Percentiles rank a stretch among this genome's conserved stretches.
Evolutionary conservation across 2,888 invertebrate species (phyloP).

Genomic region (Ceramica pisi): DNA sequence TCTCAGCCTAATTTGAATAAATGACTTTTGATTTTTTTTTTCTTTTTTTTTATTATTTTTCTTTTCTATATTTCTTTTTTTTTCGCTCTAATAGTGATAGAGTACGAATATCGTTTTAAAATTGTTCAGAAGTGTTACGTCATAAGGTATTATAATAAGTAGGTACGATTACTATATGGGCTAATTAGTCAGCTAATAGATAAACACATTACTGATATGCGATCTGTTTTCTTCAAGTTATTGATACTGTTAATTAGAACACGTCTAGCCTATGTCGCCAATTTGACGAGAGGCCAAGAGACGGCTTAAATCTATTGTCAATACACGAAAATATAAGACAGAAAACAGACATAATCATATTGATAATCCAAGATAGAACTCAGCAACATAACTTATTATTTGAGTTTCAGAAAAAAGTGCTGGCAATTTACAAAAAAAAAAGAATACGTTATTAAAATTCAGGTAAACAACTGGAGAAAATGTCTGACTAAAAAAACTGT

Average conservation of each 20-base stretch:
- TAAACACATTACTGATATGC: conserved; percentile 65
- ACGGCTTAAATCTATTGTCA: conserved; percentile 33
- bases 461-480: conserved; percentile 12
- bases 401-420: not conserved
- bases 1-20: too few species aligned
- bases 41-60: too few species aligned
- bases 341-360: conserved; percentile 6
- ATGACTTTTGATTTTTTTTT: too few species aligned
- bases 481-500: conserved; percentile 9
- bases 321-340: conserved; percentile 25
- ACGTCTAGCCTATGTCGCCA: conserved; percentile 28
- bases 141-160: not conserved
- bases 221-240: conserved; percentile 51
- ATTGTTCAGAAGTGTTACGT: not conserved
- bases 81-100: not conserved
- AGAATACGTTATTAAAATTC: conserved; percentile 4
- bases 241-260: conserved; percentile 59
- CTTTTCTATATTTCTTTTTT: too few species aligned
- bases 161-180: conserved; percentile 15
- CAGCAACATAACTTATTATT: not conserved
- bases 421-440: not conserved
- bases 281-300: conserved; percentile 7
- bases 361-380: not conserved
- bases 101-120: not conserved
- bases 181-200: conserved; percentile 48